Percentiles rank a stretch among this genome's conserved stretches.
Evolutionary conservation across 2,888 invertebrate species (phyloP).

Genomic region (Caenorhabditis imperialis): DNA sequence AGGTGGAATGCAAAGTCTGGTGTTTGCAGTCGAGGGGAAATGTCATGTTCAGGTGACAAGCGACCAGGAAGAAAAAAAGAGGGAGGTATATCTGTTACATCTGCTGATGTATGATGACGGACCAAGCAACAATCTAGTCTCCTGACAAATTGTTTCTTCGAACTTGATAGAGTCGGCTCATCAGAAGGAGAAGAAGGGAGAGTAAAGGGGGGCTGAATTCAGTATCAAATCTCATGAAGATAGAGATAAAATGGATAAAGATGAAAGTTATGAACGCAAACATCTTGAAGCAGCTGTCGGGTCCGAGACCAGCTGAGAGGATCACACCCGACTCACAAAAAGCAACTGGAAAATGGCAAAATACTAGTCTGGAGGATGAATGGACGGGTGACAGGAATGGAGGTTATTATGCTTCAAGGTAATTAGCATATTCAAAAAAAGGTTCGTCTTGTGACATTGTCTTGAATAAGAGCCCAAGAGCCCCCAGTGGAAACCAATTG

Average conservation of each 20-base stretch:
- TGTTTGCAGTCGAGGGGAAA: constrained; percentile 27
- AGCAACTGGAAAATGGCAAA: not conserved
- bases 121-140: constrained; percentile 10
- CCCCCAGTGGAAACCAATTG: no score
- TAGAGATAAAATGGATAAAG: no score
- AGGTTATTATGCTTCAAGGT: constrained; percentile 19
- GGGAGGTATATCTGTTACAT: no score
- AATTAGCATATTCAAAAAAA: constrained; percentile 3
- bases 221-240: constrained; percentile 14
- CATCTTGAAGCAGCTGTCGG: constrained; percentile 23
- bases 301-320: constrained; percentile 23
- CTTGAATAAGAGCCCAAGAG: no score
- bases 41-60: no score
- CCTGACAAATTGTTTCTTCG: constrained; percentile 26
- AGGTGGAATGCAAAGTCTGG: constrained; percentile 30
- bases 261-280: constrained; percentile 38
- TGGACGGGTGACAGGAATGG: constrained; percentile 3
- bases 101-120: no score
- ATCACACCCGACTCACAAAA: constrained; percentile 14
- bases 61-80: constrained; percentile 5
- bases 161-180: not conserved
- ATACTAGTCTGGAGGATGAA: not conserved
- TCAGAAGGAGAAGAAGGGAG: not conserved
- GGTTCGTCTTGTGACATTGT: no score
- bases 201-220: not conserved